phyloP scores from a whole-genome alignment of 2,113 vertebrate genomes.

The Corvus hawaiiensis region DNA sequence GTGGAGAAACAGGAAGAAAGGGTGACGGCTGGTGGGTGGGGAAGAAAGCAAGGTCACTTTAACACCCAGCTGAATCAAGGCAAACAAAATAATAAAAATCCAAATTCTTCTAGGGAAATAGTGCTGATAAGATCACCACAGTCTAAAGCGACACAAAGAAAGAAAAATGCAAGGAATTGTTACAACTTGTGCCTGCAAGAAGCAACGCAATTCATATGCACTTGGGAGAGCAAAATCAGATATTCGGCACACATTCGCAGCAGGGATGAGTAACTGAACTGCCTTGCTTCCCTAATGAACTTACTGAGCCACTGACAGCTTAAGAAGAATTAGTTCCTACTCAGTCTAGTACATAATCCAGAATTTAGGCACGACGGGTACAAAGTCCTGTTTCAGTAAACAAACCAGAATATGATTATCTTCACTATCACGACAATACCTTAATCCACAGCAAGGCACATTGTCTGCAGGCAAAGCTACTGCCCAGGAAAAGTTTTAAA shows the following conservation, averaged over 20 bases:
- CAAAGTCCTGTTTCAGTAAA: conserved; percentile 16
- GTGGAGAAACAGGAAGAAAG: not conserved
- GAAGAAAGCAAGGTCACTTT: not conserved
- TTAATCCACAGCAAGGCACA: conserved; percentile 20
- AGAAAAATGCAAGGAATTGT: conserved; percentile 30
- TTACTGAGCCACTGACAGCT: not conserved
- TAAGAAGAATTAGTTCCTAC: conserved; percentile 24
- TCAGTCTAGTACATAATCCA: conserved; percentile 3
- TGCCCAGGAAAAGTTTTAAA: not conserved
- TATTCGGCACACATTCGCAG: not conserved
- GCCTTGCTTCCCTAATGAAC: not conserved
- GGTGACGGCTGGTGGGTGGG: not conserved
- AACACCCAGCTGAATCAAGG: conserved; percentile 15
- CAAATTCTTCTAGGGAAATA: conserved; percentile 17
- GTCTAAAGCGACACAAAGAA: conserved; percentile 25
- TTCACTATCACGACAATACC: not conserved
- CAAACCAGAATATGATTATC: not conserved
- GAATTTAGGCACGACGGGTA: not conserved
- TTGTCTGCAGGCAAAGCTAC: not conserved
- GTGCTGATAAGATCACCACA: not conserved
- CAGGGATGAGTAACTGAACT: not conserved
- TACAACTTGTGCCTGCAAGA: conserved; percentile 1
- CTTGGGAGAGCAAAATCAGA: not conserved
- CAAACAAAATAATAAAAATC: not conserved
- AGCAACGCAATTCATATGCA: not conserved